Base-by-base conservation (phyloP, 2,113 vertebrate genomes). In the Otolemur garnettii region DNA sequence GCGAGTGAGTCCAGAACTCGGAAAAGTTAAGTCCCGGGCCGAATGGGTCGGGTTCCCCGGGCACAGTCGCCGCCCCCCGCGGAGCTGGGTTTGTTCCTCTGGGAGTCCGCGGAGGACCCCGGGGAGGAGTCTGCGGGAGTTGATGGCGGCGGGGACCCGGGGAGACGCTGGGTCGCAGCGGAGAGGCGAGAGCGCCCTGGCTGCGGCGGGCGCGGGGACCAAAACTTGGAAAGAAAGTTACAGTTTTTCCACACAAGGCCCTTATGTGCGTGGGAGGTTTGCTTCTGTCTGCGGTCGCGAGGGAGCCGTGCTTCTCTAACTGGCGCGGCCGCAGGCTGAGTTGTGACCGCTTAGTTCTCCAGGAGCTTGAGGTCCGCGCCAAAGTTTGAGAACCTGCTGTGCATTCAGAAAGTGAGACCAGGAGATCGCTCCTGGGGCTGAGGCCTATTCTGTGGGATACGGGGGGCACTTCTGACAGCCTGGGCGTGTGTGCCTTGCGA, bases 61-160 rank as follows among this genome's bases (percentile, higher is more conserved):
- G 75, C 13, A 50, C 78, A 1, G 78, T 79, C 72, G 35, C 82
- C 78, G 18, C 77, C 72, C 45, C 33, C 55, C 0, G 8, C 1
- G 91, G 62, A n/a, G 12, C 2, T 26, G 18, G 21, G 5, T 71
- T 30, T 1, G 45, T 21, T 1, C 22, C 35, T 17, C 3, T 0
- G 0, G 11, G 14, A 50, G 81, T 33, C n/a, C 0, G 7, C 12
- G 0, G 28, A 1, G 77, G 35, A 26, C 72, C 35, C 1, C 18
- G 64, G 68, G 35, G 45, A 13, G 30, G 18, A 28, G 14, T 50
- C n/a, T 57, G 14, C 12, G 35, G 30, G 2, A 45, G 45, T 35
- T 10, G 42, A 3, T 7, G 50, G 45, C 2, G 33, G 4, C 26
- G 26, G 62, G 62, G 11, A 5, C 24, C 15, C 55, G 11, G 10